Base-by-base conservation (phyloP, 2,797 vertebrate species). In the Chloroceryle amazona region DNA sequence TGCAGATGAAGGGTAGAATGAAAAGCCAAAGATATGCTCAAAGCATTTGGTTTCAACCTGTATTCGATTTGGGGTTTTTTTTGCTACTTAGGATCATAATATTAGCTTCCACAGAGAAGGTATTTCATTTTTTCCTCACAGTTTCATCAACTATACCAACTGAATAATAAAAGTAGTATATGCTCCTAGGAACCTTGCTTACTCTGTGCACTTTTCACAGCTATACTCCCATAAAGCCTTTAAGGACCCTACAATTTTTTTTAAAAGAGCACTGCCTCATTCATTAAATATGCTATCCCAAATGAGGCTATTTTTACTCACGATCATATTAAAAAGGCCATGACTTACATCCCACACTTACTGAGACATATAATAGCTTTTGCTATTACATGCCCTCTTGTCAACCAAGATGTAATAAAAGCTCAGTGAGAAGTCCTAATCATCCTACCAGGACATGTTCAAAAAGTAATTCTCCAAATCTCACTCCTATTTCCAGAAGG, bases 381-480 rank as follows among this genome's bases (percentile, higher is more conserved):
- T 81, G 63, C 85, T 72, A 86, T 63, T 86, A 81, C 1, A 0
- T 33, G 83, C 18, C 15, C 4, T 62, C 74, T 71, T 42, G 19
- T 37, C 79, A 44, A 85, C 31, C 3, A 13, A 62, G 42, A 90
- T 21, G 83, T 71, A 81, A 88, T 67, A 93, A 67, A 78, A 35
- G 37, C 21, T 80, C 42, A 81, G 52, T 19, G 95, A 81, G 44
- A 81, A 90, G 22, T 63, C 16, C 18, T 71, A 51, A 75, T 51
- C 71, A 78, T 37, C 61, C 71, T 28, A 93, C 19, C 31, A 78
- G 35, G 13, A 63, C 4, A 35, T 7, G 10, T 33, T 44, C 60
- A 83, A 90, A 93, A 90, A 88, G 47, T 46, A 90, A 44, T 29
- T 81, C 57, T 88, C 42, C 33, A 83, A 90, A 85, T 42, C 35